A percentile compares a stretch with the other conserved stretches of the same genome.
phyloP scores from a whole-genome alignment of 2,113 vertebrate species.

The Periophthalmodon schlosseri region DNA sequence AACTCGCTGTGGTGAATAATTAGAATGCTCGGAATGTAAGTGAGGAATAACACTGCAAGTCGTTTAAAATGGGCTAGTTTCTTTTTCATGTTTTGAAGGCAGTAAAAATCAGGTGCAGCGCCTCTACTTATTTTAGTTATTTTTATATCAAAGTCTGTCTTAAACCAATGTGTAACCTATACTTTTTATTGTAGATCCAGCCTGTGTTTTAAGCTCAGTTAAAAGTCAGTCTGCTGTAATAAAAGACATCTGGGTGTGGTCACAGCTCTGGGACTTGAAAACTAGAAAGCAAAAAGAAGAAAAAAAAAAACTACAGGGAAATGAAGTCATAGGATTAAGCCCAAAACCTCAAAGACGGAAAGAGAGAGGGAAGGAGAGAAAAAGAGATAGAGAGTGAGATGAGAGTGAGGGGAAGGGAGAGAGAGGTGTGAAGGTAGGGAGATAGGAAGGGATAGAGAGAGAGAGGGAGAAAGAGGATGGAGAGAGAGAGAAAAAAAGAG shows the following conservation, averaged over 20 bases:
- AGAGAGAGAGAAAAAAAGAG: neutral
- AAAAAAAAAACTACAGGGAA: slow-evolving; percentile 48
- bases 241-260: slow-evolving; percentile 72
- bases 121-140: too few relatives aligned
- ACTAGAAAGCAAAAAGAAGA: slow-evolving; percentile 39
- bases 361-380: too few relatives aligned
- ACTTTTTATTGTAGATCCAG: neutral
- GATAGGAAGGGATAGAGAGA: neutral
- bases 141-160: neutral
- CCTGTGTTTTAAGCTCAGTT: slow-evolving; percentile 6
- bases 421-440: slow-evolving; percentile 25
- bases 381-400: too few relatives aligned
- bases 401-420: too few relatives aligned
- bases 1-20: too few relatives aligned
- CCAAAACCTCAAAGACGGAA: slow-evolving; percentile 60
- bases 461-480: too few relatives aligned
- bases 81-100: too few relatives aligned
- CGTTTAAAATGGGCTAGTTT: too few relatives aligned
- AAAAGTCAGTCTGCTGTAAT: slow-evolving; percentile 47
- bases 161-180: neutral
- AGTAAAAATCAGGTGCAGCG: too few relatives aligned
- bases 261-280: slow-evolving; percentile 52
- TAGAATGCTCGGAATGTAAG: too few relatives aligned
- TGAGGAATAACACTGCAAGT: too few relatives aligned
- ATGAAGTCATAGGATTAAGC: slow-evolving; percentile 70